Percentiles rank a stretch among this genome's conserved stretches.
These are phyloP conservation scores for honey bee (Apis mellifera) DNA, from an alignment of 1,140 invertebrate genomes.

Conservation along the genomic window DNA sequence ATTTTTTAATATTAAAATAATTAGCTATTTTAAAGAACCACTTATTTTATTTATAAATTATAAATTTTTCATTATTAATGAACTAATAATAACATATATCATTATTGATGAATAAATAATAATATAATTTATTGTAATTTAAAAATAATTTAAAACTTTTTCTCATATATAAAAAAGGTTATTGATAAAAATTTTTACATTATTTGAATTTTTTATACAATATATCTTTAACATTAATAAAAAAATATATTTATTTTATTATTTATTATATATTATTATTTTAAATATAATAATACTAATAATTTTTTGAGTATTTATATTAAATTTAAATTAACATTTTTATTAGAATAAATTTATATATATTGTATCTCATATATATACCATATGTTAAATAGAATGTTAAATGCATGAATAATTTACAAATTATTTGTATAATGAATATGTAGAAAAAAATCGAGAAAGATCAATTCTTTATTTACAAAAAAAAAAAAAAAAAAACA, in stretches of 20 bases:
- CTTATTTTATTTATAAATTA: neutral
- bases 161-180: neutral
- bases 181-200: neutral
- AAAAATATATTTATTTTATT: conserved; percentile 3
- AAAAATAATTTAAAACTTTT: neutral
- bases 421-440: neutral
- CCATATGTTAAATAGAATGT: conserved; percentile 42
- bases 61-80: conserved; percentile 4
- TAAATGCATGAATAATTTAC: conserved; percentile 18
- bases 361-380: neutral
- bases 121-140: conserved; percentile 6
- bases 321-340: neutral
- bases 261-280: neutral
- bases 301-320: neutral
- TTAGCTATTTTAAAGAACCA: neutral
- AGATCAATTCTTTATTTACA: conserved; percentile 8
- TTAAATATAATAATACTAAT: neutral
- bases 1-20: neutral
- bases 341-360: neutral
- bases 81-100: neutral
- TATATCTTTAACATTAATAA: neutral
- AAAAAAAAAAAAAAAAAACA: conserved; percentile 28
- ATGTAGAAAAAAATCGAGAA: neutral
- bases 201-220: neutral
- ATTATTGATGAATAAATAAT: neutral